Evolutionary conservation across 2,888 invertebrate species (phyloP).

Genomic region (Ophonus ardosiacus): DNA sequence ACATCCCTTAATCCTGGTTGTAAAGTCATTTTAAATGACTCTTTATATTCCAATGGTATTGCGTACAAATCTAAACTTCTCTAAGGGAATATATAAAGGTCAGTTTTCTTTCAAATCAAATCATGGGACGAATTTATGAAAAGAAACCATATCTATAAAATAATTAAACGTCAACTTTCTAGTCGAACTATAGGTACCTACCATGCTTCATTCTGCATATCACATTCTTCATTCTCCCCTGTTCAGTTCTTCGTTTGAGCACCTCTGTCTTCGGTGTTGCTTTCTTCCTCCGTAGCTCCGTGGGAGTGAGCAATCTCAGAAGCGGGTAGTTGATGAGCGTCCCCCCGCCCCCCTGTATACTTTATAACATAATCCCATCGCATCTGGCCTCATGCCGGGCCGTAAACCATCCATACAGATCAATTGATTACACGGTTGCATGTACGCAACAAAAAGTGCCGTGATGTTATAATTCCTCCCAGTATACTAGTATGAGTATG

Average conservation of each 20-base stretch:
- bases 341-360: slow-evolving; percentile 2
- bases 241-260: slow-evolving; percentile 1
- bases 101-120: no score
- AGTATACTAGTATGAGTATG: slow-evolving; percentile 3
- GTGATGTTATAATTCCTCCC: slow-evolving; percentile 61
- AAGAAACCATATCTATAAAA: no score
- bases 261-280: slow-evolving; percentile 13
- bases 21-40: no score
- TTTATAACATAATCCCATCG: slow-evolving; percentile 60
- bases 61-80: no score
- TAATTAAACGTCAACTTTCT: no score
- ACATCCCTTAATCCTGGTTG: no score
- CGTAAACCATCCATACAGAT: slow-evolving; percentile 63
- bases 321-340: slow-evolving; percentile 56
- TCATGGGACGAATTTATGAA: no score
- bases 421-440: slow-evolving; percentile 64
- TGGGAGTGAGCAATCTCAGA: slow-evolving; percentile 55
- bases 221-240: no score
- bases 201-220: background rate
- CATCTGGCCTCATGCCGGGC: slow-evolving; percentile 44
- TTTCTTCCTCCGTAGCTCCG: slow-evolving; percentile 24
- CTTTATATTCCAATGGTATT: no score
- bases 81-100: no score
- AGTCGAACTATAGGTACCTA: no score
- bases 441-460: slow-evolving; percentile 58